Evolutionary conservation across 2,113 vertebrate species (phyloP), one percentile per base, ranked within the genome.

Genomic region (Takifugu flavidus): DNA sequence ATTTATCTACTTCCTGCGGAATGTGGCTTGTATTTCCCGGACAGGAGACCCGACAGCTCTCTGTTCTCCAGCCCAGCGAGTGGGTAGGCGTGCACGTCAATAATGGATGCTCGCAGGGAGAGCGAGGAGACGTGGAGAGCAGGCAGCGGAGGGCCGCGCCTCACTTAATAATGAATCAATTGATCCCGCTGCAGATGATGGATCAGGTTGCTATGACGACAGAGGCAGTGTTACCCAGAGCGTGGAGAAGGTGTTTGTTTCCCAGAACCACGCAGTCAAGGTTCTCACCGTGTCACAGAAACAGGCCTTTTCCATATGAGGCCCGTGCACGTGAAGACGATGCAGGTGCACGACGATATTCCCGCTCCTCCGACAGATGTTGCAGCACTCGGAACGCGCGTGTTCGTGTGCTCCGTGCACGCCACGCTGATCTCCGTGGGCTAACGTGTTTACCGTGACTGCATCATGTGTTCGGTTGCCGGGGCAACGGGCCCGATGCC

Each of bases 81-180:
- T 78, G 78, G 82, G 78, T 74, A 59, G 70, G 62, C 74, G 53
- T 55, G 43, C 56, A 71, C 63, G 70, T 88, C 82, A 89, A 88
- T 89, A 89, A 88, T 88, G 73, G 80, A 88, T 87, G 87, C 74
- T 80, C 11, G 74, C 67, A 82, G 84, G 82, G 67, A 79, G 79
- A 82, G 77, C 65, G 50, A 80, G 80, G 62, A 83, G 82, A 86
- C 83, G 82, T 90, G 89, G 78, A 82, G 83, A 79, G 87, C 74
- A 88, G 85, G 82, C 89, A 82, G 79, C 87, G 77, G 73, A 68
- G 76, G 76, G 68, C 79, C 67, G 76, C 66, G 75, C 78, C 81
- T 82, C 81, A 74, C 77, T 88, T 86, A 88, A 86, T 89, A 89
- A 87, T 87, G 85, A 87, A 87, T 88, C 89, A 85, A 89, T 89